Evolutionary conservation across 2,888 invertebrate species (phyloP).

Genomic region (Philaethria dido): DNA sequence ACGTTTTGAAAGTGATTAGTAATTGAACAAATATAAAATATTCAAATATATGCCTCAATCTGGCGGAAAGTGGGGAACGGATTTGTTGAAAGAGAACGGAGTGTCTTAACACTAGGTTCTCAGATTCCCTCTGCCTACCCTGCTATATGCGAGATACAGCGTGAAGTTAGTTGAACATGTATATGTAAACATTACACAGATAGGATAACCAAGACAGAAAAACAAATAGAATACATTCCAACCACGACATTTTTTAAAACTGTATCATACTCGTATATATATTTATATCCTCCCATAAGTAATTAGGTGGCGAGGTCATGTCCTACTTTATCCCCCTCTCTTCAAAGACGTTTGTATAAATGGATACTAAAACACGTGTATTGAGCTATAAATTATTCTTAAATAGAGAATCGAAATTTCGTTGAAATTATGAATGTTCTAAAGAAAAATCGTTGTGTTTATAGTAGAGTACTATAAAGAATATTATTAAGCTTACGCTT

Average conservation of each 20-base stretch:
- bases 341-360: slow-evolving; percentile 13
- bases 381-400: neutral
- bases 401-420: neutral
- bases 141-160: too few relatives aligned
- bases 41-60: too few relatives aligned
- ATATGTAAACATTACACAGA: too few relatives aligned
- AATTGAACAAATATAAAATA: too few relatives aligned
- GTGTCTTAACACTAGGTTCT: too few relatives aligned
- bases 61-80: too few relatives aligned
- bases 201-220: neutral
- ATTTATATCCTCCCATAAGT: slow-evolving; percentile 4
- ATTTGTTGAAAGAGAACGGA: too few relatives aligned
- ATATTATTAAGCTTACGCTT: too few relatives aligned
- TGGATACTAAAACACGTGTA: slow-evolving; percentile 12
- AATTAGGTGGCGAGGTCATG: slow-evolving; percentile 23
- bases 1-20: too few relatives aligned
- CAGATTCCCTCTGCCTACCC: too few relatives aligned
- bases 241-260: neutral
- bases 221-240: neutral
- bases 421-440: neutral
- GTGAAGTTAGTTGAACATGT: too few relatives aligned
- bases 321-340: slow-evolving; percentile 21
- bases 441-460: neutral
- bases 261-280: neutral
- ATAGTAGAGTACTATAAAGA: too few relatives aligned